Base-by-base conservation (phyloP, 2,113 vertebrate genomes). In the Brachionichthys hirsutus region DNA sequence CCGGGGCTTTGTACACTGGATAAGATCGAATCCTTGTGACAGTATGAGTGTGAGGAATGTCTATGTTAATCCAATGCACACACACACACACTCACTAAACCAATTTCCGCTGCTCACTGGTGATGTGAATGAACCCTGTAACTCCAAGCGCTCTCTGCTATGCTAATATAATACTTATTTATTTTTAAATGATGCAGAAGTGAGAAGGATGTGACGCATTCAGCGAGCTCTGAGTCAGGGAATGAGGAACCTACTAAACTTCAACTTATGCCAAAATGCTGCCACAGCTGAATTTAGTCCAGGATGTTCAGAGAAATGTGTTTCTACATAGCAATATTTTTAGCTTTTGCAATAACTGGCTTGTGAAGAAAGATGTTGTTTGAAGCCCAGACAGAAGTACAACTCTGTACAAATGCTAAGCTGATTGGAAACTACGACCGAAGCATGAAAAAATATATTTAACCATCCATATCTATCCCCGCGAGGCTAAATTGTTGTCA, bases 1-100 rank as follows among this genome's bases (percentile, higher is more conserved):
- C 87, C 84, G 71, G 74, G 53, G 71, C 72, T 84, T 83, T 85
- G 64, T 77, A 71, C 66, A 62, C 64, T 11, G 46, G 60, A 81
- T 86, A 85, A 85, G 70, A 75, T 51, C 79, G 73, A 84, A 73
- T 75, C 64, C 62, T 58, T 79, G 68, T 84, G 86, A 88, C 86
- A 84, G 46, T 75, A 80, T 63, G 77, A 79, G 80, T 78, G 62
- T 45, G 54, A 85, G 87, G 85, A 90, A 90, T 88, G 83, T 80
- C 74, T 61, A 48, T 51, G 70, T 55, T 87, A 86, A 86, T 84
- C 77, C 62, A 42, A 51, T 51, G 62, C 73, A 71, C 71, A 55
- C 45, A 54, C 52, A 57, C 54, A 63, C 54, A 50, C 17, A 24
- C 47, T 22, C 4, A 40, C 34, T 44, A 4, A 12, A 6, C 15